Percentiles rank a stretch among this genome's conserved stretches.
These are phyloP conservation scores for Gasteruption jaculator DNA, from an alignment of 2,888 invertebrate species.

Conservation along the genomic window DNA sequence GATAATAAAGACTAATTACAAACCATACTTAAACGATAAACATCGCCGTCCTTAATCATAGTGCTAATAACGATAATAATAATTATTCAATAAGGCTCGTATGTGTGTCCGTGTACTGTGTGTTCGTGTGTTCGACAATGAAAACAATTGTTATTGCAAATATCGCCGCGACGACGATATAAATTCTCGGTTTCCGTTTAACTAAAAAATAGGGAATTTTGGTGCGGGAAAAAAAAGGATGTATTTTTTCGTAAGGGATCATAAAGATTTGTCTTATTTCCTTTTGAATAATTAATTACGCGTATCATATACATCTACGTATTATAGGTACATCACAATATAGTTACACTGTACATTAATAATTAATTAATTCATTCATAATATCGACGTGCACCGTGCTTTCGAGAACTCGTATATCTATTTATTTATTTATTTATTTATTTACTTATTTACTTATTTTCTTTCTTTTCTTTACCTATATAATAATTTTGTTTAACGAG, in stretches of 20 bases:
- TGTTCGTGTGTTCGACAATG: no score
- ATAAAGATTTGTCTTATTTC: no score
- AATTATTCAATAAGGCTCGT: conserved; percentile 20
- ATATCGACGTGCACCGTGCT: conserved; percentile 36
- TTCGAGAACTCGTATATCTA: neutral
- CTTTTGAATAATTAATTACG: conserved; percentile 25
- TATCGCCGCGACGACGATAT: no score
- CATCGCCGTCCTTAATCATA: conserved; percentile 22
- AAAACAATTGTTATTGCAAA: no score
- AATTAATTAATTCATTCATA: conserved; percentile 14
- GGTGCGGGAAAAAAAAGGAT: no score
- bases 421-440: no score
- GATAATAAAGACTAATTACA: conserved; percentile 31
- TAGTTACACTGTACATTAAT: conserved; percentile 52
- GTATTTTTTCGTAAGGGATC: no score
- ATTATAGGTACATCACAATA: conserved; percentile 51
- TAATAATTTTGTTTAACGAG: no score
- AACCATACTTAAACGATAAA: conserved; percentile 28
- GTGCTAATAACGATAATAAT: conserved; percentile 19
- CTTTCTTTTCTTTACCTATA: no score
- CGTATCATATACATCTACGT: conserved; percentile 40
- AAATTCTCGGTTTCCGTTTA: no score
- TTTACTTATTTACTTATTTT: no score
- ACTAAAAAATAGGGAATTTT: no score
- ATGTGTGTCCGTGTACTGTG: conserved; percentile 13